Percentiles rank a stretch among this genome's conserved stretches.
These are phyloP conservation scores for Antrozous pallidus DNA, from an alignment of 2,797 vertebrate genomes.

Conservation along the genomic window DNA sequence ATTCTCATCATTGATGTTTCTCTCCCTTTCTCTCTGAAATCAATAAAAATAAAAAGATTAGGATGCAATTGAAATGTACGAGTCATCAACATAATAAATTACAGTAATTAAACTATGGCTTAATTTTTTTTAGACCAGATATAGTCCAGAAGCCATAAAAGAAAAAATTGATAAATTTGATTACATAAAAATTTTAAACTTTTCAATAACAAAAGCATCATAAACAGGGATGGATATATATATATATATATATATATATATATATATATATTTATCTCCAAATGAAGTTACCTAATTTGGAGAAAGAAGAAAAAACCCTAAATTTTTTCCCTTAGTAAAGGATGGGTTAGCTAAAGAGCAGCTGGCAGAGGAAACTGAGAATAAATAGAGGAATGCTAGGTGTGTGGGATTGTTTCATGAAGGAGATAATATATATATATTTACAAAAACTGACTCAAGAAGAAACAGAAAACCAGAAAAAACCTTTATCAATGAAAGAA, in stretches of 20 bases:
- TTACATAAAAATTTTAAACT: neutral
- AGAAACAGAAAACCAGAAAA: neutral
- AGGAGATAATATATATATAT: neutral
- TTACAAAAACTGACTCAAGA: neutral
- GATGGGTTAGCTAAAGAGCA: neutral
- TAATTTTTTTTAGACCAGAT: neutral
- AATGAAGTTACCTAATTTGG: neutral
- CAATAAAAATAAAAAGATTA: neutral
- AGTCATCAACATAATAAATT: neutral
- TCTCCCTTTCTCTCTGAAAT: too few species aligned
- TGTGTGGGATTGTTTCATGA: neutral
- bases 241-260: too few species aligned
- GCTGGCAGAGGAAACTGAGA: neutral
- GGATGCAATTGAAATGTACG: neutral
- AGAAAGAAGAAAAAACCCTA: neutral
- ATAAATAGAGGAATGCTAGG: neutral
- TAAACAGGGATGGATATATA: too few species aligned
- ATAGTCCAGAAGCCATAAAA: neutral
- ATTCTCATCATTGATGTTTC: too few species aligned
- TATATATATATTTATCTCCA: too few species aligned
- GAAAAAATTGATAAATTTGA: neutral
- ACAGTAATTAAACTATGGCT: neutral
- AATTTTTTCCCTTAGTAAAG: neutral
- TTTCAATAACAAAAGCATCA: neutral
- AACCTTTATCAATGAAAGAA: neutral